A percentile compares a stretch with the other conserved stretches of the same genome.
phyloP scores from a whole-genome alignment of 2,888 invertebrate genomes.

The Lasius platythorax region DNA sequence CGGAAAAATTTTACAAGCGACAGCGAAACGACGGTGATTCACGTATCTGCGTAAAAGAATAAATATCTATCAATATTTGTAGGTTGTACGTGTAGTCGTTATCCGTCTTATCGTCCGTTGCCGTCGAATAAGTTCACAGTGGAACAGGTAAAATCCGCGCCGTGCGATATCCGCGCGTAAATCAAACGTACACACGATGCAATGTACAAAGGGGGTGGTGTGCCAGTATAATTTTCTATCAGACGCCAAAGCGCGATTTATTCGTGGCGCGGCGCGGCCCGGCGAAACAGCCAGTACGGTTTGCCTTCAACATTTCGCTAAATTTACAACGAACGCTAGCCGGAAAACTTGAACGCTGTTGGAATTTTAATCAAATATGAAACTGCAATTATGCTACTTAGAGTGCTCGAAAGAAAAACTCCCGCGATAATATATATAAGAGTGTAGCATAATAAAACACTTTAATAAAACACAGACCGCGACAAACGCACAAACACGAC shows the following conservation, averaged over 20 bases:
- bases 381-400: slow-evolving; percentile 41
- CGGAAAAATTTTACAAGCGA: slow-evolving; percentile 46
- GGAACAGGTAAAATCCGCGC: slow-evolving; percentile 51
- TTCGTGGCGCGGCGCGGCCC: slow-evolving; percentile 12
- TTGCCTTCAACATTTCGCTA: slow-evolving; percentile 22
- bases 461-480: no score
- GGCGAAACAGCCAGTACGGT: slow-evolving; percentile 8
- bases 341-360: neutral
- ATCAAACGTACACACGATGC: slow-evolving; percentile 55
- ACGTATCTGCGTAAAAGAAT: slow-evolving; percentile 59
- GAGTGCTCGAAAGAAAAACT: neutral
- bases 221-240: slow-evolving; percentile 50
- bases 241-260: slow-evolving; percentile 46
- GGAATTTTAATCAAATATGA: slow-evolving; percentile 46
- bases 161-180: slow-evolving; percentile 57
- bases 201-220: slow-evolving; percentile 20
- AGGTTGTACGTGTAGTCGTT: slow-evolving; percentile 68
- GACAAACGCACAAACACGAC: no score
- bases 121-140: slow-evolving; percentile 65
- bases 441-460: no score
- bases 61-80: slow-evolving; percentile 70
- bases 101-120: slow-evolving; percentile 56
- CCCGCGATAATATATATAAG: slow-evolving; percentile 7
- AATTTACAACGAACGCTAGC: slow-evolving; percentile 36
- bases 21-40: slow-evolving; percentile 40